Percentiles rank a stretch among this genome's conserved stretches.
Conservation (phyloP, 1,140 invertebrate genomes). For the Diuraphis noxia region DNA sequence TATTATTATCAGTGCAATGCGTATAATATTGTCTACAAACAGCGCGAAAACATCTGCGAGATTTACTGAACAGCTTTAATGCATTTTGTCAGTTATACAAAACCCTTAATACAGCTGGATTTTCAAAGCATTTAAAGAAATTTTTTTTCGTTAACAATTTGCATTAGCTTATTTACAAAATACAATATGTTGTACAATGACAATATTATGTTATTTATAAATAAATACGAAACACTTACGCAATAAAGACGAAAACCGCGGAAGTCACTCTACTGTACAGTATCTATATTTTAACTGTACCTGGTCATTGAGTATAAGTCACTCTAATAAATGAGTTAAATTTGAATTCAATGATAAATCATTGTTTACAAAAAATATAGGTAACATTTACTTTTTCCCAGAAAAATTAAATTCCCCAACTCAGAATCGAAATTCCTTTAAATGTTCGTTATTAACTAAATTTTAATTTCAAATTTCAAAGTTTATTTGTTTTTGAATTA, state of each 20-base stretch:
- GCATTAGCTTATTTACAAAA: background rate
- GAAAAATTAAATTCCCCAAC: background rate
- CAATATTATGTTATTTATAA: background rate
- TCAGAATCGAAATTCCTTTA: background rate
- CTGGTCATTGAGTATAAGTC: background rate
- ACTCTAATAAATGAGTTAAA: background rate
- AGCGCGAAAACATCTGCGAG: background rate
- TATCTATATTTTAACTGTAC: background rate
- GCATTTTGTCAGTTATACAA: background rate
- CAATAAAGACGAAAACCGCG: background rate
- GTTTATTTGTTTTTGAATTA: background rate
- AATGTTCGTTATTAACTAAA: background rate
- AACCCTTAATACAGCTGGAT: background rate
- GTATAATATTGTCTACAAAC: conserved; percentile 1
- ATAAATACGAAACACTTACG: background rate
- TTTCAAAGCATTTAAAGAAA: background rate
- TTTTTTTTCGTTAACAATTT: background rate
- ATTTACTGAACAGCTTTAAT: background rate
- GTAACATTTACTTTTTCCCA: background rate
- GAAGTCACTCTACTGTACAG: background rate
- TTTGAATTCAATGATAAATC: background rate
- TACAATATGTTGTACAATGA: background rate
- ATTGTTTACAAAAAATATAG: background rate
- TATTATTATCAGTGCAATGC: background rate
- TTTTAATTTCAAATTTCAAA: background rate